phyloP scores from a whole-genome alignment of 2,113 vertebrate genomes.

The Verasper variegatus region DNA sequence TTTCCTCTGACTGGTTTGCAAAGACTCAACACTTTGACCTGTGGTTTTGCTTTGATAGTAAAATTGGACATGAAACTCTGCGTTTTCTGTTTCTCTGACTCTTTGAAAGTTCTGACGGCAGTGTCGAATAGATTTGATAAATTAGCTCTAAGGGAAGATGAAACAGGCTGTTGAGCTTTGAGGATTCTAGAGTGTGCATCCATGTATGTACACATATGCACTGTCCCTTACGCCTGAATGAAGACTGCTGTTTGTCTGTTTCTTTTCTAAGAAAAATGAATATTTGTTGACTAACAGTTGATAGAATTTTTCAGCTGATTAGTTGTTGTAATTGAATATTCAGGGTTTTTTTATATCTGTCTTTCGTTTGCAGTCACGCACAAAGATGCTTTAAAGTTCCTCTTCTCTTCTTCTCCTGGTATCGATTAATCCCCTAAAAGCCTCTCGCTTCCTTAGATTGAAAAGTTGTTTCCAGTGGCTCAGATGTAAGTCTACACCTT shows the following conservation, averaged over 20 bases:
- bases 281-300: not conserved
- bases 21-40: not conserved
- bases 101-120: not conserved
- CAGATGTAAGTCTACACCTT: not conserved
- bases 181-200: not conserved
- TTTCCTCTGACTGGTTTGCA: not conserved
- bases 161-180: constrained; percentile 13
- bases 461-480: not conserved
- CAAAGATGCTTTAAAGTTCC: not conserved
- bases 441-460: not conserved
- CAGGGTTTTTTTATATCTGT: not conserved
- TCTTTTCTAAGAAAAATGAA: not conserved
- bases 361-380: not conserved
- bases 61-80: not conserved
- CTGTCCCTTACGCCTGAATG: not conserved
- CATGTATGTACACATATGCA: not conserved
- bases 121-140: not conserved
- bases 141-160: constrained; percentile 1
- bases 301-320: not conserved
- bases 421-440: not conserved
- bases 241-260: not conserved
- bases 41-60: not conserved
- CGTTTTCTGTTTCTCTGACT: not conserved
- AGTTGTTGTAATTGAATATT: not conserved
- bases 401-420: not conserved